Evolutionary conservation across 2,797 vertebrate species (phyloP).

Genomic region (Phataginus tetradactyla): DNA sequence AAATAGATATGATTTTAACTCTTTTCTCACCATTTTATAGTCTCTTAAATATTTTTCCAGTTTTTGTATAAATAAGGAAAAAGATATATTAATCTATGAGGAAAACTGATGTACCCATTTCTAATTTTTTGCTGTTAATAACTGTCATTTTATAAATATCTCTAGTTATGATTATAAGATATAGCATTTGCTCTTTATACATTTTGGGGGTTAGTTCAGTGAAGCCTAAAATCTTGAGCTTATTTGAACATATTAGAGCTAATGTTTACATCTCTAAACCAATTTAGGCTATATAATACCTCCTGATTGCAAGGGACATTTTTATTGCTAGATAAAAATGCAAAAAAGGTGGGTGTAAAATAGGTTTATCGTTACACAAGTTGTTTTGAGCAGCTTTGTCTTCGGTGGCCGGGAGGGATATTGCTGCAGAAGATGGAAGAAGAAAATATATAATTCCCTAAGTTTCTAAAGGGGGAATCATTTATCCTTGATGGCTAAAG

Average conservation of each 20-base stretch:
- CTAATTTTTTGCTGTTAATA: not conserved
- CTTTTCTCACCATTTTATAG: not conserved
- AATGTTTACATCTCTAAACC: not conserved
- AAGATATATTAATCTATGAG: not conserved
- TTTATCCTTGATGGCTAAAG: conserved; percentile 35
- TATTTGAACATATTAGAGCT: conserved; percentile 12
- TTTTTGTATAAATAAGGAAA: not conserved
- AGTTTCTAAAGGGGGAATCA: not conserved
- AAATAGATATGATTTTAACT: not conserved
- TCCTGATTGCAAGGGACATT: not conserved
- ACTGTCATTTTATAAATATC: not conserved
- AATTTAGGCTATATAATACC: not conserved
- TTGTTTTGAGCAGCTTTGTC: not conserved
- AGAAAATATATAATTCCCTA: not conserved
- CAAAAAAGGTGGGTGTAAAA: not conserved
- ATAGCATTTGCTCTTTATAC: not conserved
- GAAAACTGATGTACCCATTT: not conserved
- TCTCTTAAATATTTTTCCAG: not conserved
- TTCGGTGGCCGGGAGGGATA: not conserved
- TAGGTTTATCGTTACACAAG: not conserved
- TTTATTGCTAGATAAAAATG: not conserved
- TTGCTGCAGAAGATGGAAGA: not conserved
- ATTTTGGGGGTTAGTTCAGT: not conserved
- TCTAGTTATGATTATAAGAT: not conserved
- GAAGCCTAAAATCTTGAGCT: not conserved